A percentile compares a stretch with the other conserved stretches of the same genome.
Conservation (phyloP, 2,797 vertebrate species). For the Pachyuromys duprasi region DNA sequence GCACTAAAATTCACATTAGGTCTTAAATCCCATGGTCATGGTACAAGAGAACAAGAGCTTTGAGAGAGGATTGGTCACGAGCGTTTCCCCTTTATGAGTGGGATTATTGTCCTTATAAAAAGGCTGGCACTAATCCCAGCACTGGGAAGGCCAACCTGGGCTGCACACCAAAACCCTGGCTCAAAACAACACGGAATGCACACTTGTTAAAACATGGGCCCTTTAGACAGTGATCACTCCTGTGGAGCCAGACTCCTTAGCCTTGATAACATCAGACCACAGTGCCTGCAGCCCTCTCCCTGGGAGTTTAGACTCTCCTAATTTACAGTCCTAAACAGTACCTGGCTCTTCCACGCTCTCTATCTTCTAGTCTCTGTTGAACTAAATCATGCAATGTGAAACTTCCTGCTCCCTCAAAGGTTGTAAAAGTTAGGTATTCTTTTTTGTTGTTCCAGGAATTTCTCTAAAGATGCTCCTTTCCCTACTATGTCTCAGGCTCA, state of each 20-base stretch:
- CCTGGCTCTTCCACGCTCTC: neutral
- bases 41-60: neutral
- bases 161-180: neutral
- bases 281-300: neutral
- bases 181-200: neutral
- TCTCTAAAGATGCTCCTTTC: neutral
- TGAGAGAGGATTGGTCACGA: neutral
- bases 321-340: neutral
- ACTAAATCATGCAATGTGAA: neutral
- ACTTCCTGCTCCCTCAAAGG: neutral
- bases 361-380: neutral
- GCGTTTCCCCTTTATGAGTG: neutral
- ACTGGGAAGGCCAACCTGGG: neutral
- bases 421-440: neutral
- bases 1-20: no score
- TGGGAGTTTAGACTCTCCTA: neutral
- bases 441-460: neutral
- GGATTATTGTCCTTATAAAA: neutral
- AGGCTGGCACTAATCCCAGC: neutral
- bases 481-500: neutral
- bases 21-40: neutral
- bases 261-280: neutral
- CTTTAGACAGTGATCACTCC: neutral
- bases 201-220: neutral
- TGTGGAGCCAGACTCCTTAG: no score